Conservation (phyloP, 1,140 invertebrate species). For the Musca domestica region DNA sequence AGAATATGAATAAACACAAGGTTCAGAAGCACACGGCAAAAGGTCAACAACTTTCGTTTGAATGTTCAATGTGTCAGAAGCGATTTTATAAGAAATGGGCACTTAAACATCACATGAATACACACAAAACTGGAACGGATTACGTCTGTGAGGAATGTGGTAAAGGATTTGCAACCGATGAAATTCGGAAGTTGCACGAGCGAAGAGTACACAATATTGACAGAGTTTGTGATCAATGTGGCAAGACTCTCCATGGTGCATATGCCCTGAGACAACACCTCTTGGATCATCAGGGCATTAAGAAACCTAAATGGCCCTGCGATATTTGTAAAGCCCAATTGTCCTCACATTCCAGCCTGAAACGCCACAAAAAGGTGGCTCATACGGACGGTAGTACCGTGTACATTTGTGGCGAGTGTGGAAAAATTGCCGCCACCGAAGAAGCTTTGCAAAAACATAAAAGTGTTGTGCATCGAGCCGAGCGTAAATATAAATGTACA, state of each 20-base stretch:
- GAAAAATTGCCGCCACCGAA: constrained; percentile 30
- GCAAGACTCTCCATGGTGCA: constrained; percentile 31
- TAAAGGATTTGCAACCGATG: constrained; percentile 29
- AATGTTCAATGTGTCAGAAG: too few relatives aligned
- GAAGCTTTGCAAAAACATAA: constrained; percentile 32
- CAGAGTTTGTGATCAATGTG: constrained; percentile 35
- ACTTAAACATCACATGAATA: constrained; percentile 25
- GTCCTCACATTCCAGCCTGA: constrained; percentile 33
- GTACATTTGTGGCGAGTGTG: constrained; percentile 37
- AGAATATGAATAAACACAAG: neutral
- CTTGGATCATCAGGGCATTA: constrained; percentile 13
- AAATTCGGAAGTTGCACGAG: neutral
- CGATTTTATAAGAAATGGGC: too few relatives aligned
- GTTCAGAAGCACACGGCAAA: neutral
- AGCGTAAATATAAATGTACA: constrained; percentile 36
- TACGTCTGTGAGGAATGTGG: constrained; percentile 34
- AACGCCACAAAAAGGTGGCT: constrained; percentile 33
- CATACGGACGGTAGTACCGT: constrained; percentile 35
- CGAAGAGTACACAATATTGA: neutral
- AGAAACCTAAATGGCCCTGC: constrained; percentile 22
- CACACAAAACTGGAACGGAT: constrained; percentile 29
- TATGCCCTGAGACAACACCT: constrained; percentile 22
- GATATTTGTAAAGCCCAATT: constrained; percentile 12
- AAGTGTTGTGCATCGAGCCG: constrained; percentile 29
- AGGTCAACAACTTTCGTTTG: too few relatives aligned